Base-by-base conservation (phyloP, 2,113 vertebrate species). In the Pagrus major region DNA sequence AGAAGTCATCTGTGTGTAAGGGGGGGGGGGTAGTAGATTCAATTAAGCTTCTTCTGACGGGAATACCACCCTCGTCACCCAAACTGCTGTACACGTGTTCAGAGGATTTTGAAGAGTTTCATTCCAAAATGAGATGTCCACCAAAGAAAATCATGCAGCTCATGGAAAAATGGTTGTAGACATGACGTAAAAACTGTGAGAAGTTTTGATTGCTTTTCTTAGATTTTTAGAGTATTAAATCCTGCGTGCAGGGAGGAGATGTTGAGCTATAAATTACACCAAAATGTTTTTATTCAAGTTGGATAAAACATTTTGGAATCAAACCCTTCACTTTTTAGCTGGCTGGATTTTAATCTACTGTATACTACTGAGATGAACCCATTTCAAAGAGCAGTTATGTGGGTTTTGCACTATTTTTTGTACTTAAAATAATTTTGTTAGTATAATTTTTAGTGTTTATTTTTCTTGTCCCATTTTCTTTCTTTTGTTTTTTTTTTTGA, bases 391-490 rank as follows among this genome's bases (percentile, higher is more conserved):
- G 73, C 63, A 75, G 66, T 61, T 71, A 9, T 60, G 77, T 90
- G 89, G 84, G 78, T 83, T 93, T 93, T 92, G 93, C 91, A 94
- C 93, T 88, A 88, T 91, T 88, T 92, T 89, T 86, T 91, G 66
- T 89, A 90, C 59, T 79, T 87, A 37, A 56, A 83, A 63, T 78
- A 33, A 73, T 78, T 88, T 75, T 63, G 64, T 90, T 81, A 23
- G 52, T 82, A 37, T 73, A 52, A 68, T 79, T 88, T 89, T 81
- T 51, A 35, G 52, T 47, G 3, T 86, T 76, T 76, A 47, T 77
- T 47, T 51, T 68, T 66, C 10, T n/a, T 79, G 55, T 88, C 69
- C 55, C 47, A 46, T 84, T 71, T 79, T 82, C 3, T 86, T 88
- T n/a, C n/a, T n/a, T n/a, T n/a, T n/a, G n/a, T n/a, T 0, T 81